A percentile compares a stretch with the other conserved stretches of the same genome.
Evolutionary conservation across 2,113 vertebrate species (phyloP).

Genomic region (Pluvianellus socialis): DNA sequence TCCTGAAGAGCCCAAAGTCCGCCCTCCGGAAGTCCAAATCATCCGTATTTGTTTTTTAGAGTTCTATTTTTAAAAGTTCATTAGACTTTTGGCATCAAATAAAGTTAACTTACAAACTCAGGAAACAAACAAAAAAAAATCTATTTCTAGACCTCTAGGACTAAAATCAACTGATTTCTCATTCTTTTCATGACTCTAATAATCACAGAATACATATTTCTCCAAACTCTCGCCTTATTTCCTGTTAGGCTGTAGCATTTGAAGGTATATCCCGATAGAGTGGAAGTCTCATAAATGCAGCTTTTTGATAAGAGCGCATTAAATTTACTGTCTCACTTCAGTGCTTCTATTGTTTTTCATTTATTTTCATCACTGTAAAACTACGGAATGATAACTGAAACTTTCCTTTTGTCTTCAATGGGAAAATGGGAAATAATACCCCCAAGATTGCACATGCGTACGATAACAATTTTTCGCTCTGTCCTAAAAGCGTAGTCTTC

Average conservation of each 20-base stretch:
- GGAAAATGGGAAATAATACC: not conserved
- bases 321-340: not conserved
- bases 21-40: no score
- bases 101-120: not conserved
- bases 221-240: not conserved
- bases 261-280: not conserved
- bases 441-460: not conserved
- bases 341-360: constrained; percentile 11
- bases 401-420: not conserved
- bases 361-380: constrained; percentile 29
- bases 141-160: not conserved
- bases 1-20: no score
- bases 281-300: not conserved
- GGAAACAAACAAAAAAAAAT: not conserved
- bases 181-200: not conserved
- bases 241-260: not conserved
- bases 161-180: not conserved
- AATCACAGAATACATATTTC: not conserved
- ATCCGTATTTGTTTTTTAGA: not conserved
- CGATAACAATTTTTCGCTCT: not conserved
- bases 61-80: not conserved
- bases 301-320: constrained; percentile 4
- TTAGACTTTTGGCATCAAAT: not conserved
- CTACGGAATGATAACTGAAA: not conserved
- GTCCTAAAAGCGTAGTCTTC: not conserved